Base-by-base conservation (phyloP, 2,113 vertebrate genomes). In the Myrmecobius fasciatus region DNA sequence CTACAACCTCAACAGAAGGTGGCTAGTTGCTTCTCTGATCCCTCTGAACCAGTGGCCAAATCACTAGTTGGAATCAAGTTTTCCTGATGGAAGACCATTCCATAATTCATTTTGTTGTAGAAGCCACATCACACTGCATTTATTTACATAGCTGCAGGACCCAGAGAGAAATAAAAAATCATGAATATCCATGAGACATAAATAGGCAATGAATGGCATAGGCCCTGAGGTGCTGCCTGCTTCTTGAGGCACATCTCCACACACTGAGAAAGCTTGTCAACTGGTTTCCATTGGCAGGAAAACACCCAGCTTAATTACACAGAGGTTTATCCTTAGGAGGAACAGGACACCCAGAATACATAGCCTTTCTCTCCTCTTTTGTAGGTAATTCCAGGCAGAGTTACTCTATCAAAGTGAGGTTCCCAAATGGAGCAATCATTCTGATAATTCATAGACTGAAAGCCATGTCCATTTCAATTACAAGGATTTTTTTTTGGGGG, bases 1-100 rank as follows among this genome's bases (percentile, higher is more conserved):
- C 17, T n/a, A 83, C n/a, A 43, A 4, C n/a, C 67, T 43, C 43
- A 43, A 8, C 20, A n/a, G 1, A 11, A 4, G 12, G 20, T 43
- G 20, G 1, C 6, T 83, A 20, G 20, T 20, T 83, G 67, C 36
- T 43, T 43, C 67, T 20, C 67, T 8, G n/a, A 20, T 43, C 43
- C 20, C 17, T 54, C 31, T 26, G 31, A 2, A 14, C 0, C 0
- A 2, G 0, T 0, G 2, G 25, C 10, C 24, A 0, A 2, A 49
- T 47, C 26, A 11, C 67, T 83, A 52, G 28, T 91, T 31, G 52
- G n/a, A 7, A 43, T 28, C 47, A 28, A 28, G 0, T 6, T 43
- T 5, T 0, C 8, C n/a, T 17, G 88, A 49, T 4, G 12, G 60
- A 52, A 90, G 14, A 17, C 43, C 28, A 9, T 31, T 93, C 51